A percentile compares a stretch with the other conserved stretches of the same genome.
phyloP scores from a whole-genome alignment of 37 sponge, comb jelly and placozoan genomes.

The Geodia barretti region DNA sequence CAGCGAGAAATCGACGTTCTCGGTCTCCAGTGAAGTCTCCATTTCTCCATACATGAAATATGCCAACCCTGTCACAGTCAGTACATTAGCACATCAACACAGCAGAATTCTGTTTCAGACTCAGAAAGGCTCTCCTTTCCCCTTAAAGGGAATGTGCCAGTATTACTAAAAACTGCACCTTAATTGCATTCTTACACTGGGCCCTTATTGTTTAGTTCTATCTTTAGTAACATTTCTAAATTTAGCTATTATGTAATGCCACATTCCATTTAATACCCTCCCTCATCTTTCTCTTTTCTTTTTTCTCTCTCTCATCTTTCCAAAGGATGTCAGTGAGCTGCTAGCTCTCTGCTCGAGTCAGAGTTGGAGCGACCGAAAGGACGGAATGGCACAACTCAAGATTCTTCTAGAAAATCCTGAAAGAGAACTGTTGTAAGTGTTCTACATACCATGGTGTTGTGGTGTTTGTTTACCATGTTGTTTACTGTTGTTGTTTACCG shows the following conservation, averaged over 20 bases:
- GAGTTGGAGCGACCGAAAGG: slow-evolving; percentile 77
- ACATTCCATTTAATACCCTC: too few species aligned
- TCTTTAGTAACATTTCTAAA: too few species aligned
- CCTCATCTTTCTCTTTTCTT: neutral
- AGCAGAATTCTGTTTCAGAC: too few species aligned
- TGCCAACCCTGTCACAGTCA: slow-evolving; percentile 68
- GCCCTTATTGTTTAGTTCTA: too few species aligned
- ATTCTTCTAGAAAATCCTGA: slow-evolving; percentile 63
- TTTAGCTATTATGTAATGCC: too few species aligned
- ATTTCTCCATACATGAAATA: slow-evolving; percentile 67
- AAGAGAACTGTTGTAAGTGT: slow-evolving; percentile 55
- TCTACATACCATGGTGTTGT: neutral
- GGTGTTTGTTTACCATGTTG: too few species aligned
- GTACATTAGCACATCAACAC: neutral
- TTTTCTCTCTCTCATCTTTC: neutral
- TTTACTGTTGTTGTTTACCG: too few species aligned
- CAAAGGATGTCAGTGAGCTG: slow-evolving; percentile 73
- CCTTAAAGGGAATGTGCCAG: too few species aligned
- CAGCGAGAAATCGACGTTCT: slow-evolving; percentile 58
- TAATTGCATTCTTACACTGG: too few species aligned
- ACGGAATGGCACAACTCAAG: slow-evolving; percentile 77
- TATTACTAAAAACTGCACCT: too few species aligned
- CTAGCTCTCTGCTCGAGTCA: slow-evolving; percentile 50
- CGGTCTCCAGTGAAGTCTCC: slow-evolving; percentile 76
- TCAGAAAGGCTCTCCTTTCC: too few species aligned